Evolutionary conservation across 1,140 invertebrate species (phyloP).

Genomic region (Halyomorpha halys): DNA sequence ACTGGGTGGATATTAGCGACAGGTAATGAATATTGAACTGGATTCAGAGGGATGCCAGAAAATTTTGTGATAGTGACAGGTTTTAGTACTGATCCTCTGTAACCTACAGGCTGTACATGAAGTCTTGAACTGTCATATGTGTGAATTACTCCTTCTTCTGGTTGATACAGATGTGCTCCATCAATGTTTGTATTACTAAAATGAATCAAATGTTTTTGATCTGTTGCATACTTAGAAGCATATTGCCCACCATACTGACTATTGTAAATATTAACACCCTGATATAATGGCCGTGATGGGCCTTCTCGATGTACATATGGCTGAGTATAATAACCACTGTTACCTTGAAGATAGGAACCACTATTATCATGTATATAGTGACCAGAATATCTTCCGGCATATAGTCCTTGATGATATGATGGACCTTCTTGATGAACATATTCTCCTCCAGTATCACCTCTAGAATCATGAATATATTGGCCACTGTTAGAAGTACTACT

Average conservation of each 20-base stretch:
- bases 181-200: background rate
- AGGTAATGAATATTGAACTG: constrained; percentile 22
- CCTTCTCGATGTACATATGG: background rate
- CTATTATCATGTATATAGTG: constrained; percentile 18
- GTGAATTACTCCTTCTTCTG: constrained; percentile 1
- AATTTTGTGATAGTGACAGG: constrained; percentile 22
- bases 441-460: constrained; percentile 33
- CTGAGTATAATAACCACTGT: constrained; percentile 9
- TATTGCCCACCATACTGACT: background rate
- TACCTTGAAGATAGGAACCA: constrained; percentile 26
- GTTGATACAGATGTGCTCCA: background rate
- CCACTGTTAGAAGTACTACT: constrained; percentile 32
- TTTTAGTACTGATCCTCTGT: background rate
- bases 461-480: constrained; percentile 33
- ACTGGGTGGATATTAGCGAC: background rate
- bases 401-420: constrained; percentile 1
- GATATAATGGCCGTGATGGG: background rate
- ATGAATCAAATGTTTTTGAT: background rate
- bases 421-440: constrained; percentile 30
- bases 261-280: background rate
- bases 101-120: background rate
- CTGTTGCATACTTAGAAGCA: constrained; percentile 1
- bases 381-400: constrained; percentile 17
- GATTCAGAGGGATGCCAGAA: constrained; percentile 26
- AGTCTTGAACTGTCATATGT: background rate